These are phyloP conservation scores for Balanococcus diminutus DNA, from an alignment of 2,888 invertebrate species.

Conservation along the genomic window DNA sequence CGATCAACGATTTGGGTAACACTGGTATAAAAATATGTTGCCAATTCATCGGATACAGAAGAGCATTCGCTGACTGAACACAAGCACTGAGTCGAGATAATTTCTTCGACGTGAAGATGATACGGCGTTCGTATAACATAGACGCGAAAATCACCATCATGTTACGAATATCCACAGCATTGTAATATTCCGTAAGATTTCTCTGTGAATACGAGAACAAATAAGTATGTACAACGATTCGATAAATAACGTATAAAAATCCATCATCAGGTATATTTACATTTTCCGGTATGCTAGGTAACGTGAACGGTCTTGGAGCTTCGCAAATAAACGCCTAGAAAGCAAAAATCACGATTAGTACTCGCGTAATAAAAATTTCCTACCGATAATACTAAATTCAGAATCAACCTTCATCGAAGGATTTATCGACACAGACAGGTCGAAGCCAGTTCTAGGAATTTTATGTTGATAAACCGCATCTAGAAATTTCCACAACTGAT, in stretches of 20 bases:
- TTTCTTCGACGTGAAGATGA: constrained; percentile 89
- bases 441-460: constrained; percentile 73
- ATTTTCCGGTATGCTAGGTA: constrained; percentile 92
- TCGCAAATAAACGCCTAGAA: constrained; percentile 81
- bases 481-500: constrained; percentile 70
- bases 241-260: neutral
- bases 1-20: constrained; percentile 79
- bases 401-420: constrained; percentile 61
- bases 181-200: constrained; percentile 96
- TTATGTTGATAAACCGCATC: constrained; percentile 71
- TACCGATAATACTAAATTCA: neutral
- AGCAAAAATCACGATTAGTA: constrained; percentile 60
- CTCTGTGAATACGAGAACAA: constrained; percentile 68
- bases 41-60: constrained; percentile 98
- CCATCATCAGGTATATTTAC: neutral
- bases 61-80: constrained; percentile 90
- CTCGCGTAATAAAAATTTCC: neutral
- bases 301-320: constrained; percentile 78
- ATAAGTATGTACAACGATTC: neutral
- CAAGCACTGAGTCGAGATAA: constrained; percentile 89
- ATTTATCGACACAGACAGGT: constrained; percentile 69
- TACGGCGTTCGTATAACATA: constrained; percentile 90
- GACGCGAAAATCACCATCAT: constrained; percentile 97
- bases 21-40: constrained; percentile 98
- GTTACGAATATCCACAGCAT: constrained; percentile 90